phyloP scores from a whole-genome alignment of 2,797 vertebrate genomes.

The Sciurus vulgaris region DNA sequence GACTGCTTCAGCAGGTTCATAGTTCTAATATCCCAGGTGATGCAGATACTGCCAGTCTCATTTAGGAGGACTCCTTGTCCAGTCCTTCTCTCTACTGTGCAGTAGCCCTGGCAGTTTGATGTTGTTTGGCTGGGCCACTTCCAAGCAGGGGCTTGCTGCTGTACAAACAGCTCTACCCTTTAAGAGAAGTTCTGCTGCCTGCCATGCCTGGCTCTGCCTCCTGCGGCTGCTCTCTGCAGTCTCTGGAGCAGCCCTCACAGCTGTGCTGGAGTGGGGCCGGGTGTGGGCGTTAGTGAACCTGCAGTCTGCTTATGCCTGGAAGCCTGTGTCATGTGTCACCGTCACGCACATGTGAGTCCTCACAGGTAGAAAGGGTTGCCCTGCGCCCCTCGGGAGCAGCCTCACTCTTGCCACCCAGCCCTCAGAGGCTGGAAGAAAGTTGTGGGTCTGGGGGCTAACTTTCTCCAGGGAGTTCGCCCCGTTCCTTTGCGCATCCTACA shows the following conservation, averaged over 20 bases:
- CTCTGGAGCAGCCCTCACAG: not conserved
- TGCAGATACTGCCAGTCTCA: not conserved
- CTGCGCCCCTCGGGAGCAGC: not conserved
- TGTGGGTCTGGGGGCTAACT: not conserved
- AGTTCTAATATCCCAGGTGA: not conserved
- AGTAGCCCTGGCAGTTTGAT: not conserved
- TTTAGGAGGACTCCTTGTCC: not conserved
- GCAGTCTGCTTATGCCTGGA: not conserved
- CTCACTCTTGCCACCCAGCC: not conserved
- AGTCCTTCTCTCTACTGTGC: not conserved
- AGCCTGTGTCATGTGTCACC: not conserved
- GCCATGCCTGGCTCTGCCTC: not conserved
- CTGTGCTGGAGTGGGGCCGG: not conserved
- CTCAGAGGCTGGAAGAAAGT: not conserved
- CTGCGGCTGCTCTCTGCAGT: not conserved
- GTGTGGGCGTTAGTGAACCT: not conserved
- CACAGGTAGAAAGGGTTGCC: not conserved
- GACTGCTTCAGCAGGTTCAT: not conserved
- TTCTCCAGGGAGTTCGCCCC: not conserved
- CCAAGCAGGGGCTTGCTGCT: not conserved
- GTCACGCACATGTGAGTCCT: rapidly evolving
- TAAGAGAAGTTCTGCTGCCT: not conserved
- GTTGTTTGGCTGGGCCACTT: not conserved
- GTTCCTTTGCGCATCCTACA: not conserved
- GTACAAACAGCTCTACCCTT: not conserved